Evolutionary conservation across 92 coral and sea anemone genomes (phyloP).

Genomic region (Anthopleura xanthogrammica): DNA sequence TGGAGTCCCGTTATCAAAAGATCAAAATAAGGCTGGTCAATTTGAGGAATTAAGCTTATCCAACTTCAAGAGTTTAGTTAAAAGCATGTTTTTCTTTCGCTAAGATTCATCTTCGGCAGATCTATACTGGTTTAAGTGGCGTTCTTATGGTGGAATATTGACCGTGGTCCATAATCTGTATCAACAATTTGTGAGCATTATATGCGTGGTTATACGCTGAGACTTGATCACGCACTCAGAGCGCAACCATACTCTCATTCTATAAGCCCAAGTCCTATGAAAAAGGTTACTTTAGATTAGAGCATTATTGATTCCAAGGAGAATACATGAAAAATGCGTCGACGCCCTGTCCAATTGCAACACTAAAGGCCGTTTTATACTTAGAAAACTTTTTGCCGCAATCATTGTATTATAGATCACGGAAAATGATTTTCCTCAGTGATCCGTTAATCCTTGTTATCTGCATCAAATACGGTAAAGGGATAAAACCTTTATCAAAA

Average conservation of each 20-base stretch:
- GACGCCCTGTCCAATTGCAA: background rate
- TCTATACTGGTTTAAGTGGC: constrained; percentile 27
- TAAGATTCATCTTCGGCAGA: constrained; percentile 13
- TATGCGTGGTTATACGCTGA: constrained; percentile 7
- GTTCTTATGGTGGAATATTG: constrained; percentile 16
- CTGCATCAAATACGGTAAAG: constrained; percentile 2
- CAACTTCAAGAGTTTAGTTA: constrained; percentile 33
- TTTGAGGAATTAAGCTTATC: constrained; percentile 23
- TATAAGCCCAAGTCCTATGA: background rate
- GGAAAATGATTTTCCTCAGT: background rate
- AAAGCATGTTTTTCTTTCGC: constrained; percentile 27
- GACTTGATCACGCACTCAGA: background rate
- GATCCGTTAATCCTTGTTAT: constrained; percentile 4
- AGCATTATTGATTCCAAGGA: background rate
- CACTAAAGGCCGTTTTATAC: background rate
- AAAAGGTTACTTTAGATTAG: background rate
- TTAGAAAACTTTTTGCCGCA: background rate
- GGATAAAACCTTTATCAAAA: constrained; percentile 7
- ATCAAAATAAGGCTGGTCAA: constrained; percentile 18
- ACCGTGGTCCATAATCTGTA: background rate
- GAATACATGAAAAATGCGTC: background rate
- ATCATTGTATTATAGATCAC: background rate
- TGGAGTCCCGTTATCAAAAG: constrained; percentile 16
- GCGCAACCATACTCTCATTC: background rate
- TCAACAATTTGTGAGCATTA: constrained; percentile 12